These are phyloP conservation scores for Prionace glauca DNA, from an alignment of 2,797 vertebrate species.

Conservation along the genomic window DNA sequence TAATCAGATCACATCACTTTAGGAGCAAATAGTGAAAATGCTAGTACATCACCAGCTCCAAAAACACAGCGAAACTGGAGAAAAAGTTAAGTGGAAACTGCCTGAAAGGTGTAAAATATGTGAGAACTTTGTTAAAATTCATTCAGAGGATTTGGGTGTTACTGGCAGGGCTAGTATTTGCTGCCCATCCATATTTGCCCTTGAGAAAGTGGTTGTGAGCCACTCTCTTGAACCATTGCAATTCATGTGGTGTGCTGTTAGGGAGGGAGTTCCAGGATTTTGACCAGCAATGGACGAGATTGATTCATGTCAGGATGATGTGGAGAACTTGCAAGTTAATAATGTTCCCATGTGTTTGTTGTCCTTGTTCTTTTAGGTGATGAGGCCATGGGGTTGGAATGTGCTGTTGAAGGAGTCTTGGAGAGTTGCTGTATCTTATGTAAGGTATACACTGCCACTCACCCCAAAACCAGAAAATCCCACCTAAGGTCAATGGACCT, in stretches of 20 bases:
- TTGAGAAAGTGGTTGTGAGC: not conserved
- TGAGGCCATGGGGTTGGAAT: not conserved
- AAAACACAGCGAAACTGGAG: not conserved
- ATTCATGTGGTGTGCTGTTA: not conserved
- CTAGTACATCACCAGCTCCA: not conserved
- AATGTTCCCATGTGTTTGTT: not conserved
- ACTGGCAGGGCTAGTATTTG: not conserved
- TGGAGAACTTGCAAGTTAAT: not conserved
- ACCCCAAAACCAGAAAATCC: too few relatives aligned
- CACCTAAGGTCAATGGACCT: too few relatives aligned
- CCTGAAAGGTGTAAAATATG: not conserved
- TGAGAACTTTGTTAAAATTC: not conserved
- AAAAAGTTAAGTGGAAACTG: not conserved
- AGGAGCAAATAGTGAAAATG: not conserved
- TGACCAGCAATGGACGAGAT: not conserved
- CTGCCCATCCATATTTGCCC: not conserved
- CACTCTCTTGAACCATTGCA: not conserved
- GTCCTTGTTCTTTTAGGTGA: not conserved
- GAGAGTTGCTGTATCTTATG: not conserved
- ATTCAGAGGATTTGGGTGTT: not conserved
- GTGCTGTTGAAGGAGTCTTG: not conserved
- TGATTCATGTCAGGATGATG: not conserved
- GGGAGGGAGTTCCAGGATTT: not conserved
- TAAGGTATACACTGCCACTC: not conserved
- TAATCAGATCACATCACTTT: constrained; percentile 23